Base-by-base conservation (phyloP, 1,140 invertebrate genomes). In the Chrysomallon squamiferum region DNA sequence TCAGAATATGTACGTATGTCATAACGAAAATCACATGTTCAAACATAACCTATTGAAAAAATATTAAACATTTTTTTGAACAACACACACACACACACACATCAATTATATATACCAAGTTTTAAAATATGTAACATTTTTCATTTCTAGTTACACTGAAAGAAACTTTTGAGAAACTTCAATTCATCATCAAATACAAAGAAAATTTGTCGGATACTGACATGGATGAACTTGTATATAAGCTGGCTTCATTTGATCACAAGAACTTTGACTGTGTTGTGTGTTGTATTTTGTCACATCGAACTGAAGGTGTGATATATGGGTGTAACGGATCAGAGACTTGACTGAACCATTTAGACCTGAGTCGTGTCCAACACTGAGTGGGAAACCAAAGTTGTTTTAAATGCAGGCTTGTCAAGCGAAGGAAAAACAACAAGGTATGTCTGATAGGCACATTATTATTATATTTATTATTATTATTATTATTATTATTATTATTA, bases 321-420 rank as follows among this genome's bases (percentile, higher is more conserved):
- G 84, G 82, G 3, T 59, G 70, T 0, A 75, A 85, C 59, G 69
- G 11, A 66, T 84, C 30, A 67, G 73, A 54, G 69, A 76, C 20
- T 73, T 82, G 32, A 84, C 79, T 7, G 65, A 69, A 29, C 76
- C 65, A 9, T 77, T 84, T 35, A 79, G 74, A 29, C 62, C 78
- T 13, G 62, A 72, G 29, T 59, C 62, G 11, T 85, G 80, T 65
- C 75, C 70, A 7, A 61, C 57, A 11, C 62, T 86, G 32, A 59
- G 56, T 15, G 75, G 73, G 20, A 86, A 84, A 69, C 84, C 84
- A 27, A 86, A 86, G 63, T 73, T 86, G 3, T 86, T 85, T 61
- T 77, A 86, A 45, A 72, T 86, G 25, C 83, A 85, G 68, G 80
- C 82, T 18, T 86, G 85, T 70, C 83, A 84, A 27, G 85, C 85